phyloP scores from a whole-genome alignment of 2,797 vertebrate species.

The Sebastes iracundus region DNA sequence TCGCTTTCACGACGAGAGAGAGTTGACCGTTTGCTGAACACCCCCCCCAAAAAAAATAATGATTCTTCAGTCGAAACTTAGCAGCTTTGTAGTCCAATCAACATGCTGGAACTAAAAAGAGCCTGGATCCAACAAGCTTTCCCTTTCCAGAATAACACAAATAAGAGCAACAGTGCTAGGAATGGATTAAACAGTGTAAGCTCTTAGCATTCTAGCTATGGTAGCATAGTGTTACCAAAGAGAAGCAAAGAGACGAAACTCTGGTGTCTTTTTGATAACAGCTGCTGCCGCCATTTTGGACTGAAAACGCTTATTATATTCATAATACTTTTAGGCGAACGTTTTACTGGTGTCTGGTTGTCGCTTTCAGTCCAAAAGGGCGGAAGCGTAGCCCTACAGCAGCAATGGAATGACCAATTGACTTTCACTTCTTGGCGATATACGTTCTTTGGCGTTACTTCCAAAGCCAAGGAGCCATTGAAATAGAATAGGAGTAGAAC shows the following conservation, averaged over 20 bases:
- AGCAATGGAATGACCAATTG: no score
- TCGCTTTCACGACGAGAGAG: not conserved
- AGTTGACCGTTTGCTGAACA: conserved; percentile 18
- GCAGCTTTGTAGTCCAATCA: not conserved
- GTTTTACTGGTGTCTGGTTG: no score
- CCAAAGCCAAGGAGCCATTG: not conserved
- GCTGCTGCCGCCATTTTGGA: no score
- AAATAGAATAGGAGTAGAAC: no score
- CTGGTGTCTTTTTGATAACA: no score
- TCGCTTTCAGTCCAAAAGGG: no score
- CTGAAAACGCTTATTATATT: no score
- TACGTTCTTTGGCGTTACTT: not conserved
- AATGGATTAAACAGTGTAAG: not conserved
- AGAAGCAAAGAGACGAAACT: no score
- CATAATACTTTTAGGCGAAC: no score
- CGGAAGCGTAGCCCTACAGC: no score
- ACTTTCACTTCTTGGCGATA: no score
- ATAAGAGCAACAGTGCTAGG: not conserved
- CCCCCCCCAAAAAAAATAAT: no score
- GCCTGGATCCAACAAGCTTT: not conserved
- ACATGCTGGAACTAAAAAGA: not conserved
- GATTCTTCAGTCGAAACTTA: not conserved
- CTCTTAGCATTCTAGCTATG: not conserved
- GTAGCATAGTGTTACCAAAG: not conserved
- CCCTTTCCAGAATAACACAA: not conserved